A percentile compares a stretch with the other conserved stretches of the same genome.
Conservation (phyloP, 2,888 invertebrate genomes). For the Blastobasis lacticolella region DNA sequence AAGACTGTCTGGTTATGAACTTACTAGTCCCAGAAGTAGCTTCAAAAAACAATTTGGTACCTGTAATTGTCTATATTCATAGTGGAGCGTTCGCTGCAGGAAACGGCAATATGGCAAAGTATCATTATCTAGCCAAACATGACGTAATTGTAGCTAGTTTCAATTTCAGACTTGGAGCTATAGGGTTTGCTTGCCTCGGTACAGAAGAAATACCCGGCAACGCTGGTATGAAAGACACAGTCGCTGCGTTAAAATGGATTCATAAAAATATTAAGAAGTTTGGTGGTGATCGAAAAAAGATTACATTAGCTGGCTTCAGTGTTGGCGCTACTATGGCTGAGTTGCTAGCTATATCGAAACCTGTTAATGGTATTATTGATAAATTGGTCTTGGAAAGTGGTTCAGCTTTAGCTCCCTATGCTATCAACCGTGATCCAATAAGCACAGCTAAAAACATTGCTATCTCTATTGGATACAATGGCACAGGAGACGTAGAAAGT, state of each 20-base stretch:
- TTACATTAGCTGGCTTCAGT: slow-evolving; percentile 88
- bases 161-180: slow-evolving; percentile 81
- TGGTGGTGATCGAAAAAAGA: slow-evolving; percentile 84
- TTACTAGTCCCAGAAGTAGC: slow-evolving; percentile 46
- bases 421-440: slow-evolving; percentile 52
- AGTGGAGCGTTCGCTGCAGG: slow-evolving; percentile 60
- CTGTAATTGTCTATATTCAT: slow-evolving; percentile 57
- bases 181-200: slow-evolving; percentile 79
- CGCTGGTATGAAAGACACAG: slow-evolving; percentile 88
- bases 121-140: slow-evolving; percentile 78
- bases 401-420: slow-evolving; percentile 52
- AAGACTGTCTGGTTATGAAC: slow-evolving; percentile 51
- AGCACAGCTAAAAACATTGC: slow-evolving; percentile 55
- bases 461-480: slow-evolving; percentile 47
- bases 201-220: slow-evolving; percentile 83
- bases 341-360: slow-evolving; percentile 42
- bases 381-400: slow-evolving; percentile 61
- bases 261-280: slow-evolving; percentile 83
- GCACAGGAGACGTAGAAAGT: slow-evolving; percentile 42
- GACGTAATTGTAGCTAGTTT: slow-evolving; percentile 79
- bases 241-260: slow-evolving; percentile 84
- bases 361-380: slow-evolving; percentile 45
- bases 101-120: slow-evolving; percentile 50
- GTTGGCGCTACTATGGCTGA: slow-evolving; percentile 79
- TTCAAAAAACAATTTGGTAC: slow-evolving; percentile 39